Percentiles rank a stretch among this genome's conserved stretches.
phyloP scores from a whole-genome alignment of 2,113 vertebrate species.

The Stigmatopora nigra region DNA sequence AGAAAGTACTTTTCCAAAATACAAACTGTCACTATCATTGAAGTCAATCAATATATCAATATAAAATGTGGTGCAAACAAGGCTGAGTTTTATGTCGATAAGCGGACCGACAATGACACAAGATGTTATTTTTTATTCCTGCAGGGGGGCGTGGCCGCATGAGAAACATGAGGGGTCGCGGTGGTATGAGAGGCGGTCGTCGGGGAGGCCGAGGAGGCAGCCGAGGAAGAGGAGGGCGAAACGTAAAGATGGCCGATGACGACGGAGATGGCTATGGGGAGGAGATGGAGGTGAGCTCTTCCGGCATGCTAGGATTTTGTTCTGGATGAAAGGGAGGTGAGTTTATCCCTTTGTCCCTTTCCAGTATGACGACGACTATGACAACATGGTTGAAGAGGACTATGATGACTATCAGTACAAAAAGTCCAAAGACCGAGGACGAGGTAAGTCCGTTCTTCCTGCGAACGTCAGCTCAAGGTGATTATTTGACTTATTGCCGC shows the following conservation, averaged over 20 bases:
- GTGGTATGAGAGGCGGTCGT: constrained; percentile 74
- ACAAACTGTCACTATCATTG: no score
- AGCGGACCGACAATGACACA: no score
- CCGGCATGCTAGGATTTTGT: background rate
- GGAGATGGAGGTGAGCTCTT: constrained; percentile 62
- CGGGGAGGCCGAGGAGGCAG: constrained; percentile 73
- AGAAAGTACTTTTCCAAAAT: no score
- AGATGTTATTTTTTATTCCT: background rate
- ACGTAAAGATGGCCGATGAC: constrained; percentile 70
- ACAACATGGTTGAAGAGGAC: constrained; percentile 78
- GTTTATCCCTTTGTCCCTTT: background rate
- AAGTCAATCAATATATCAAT: no score
- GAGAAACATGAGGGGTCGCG: constrained; percentile 77
- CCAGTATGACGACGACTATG: constrained; percentile 79
- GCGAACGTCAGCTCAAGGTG: background rate
- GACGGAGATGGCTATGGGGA: constrained; percentile 74
- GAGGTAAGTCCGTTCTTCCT: constrained; percentile 53
- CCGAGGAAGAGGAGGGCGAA: constrained; percentile 52
- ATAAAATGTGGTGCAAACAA: background rate
- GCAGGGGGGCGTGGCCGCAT: constrained; percentile 77
- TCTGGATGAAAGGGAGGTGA: background rate
- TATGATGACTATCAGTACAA: constrained; percentile 89
- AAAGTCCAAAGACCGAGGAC: constrained; percentile 80
- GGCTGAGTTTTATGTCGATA: background rate
- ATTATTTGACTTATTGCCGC: background rate